Conservation (phyloP, 2,888 invertebrate genomes). For the Ophonus ardosiacus region DNA sequence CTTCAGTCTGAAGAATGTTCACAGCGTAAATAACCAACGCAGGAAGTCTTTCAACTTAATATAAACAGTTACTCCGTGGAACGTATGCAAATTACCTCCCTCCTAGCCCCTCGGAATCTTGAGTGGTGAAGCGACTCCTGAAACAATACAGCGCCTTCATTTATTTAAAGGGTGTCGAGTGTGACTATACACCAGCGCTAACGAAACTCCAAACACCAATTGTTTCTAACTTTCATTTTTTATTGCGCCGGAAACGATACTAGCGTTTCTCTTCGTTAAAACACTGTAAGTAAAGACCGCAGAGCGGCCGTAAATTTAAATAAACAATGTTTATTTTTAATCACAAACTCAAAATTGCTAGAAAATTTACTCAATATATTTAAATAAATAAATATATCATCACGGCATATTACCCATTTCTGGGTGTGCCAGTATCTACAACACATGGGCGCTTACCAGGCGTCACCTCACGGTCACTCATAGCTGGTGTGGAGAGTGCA, state of each 20-base stretch:
- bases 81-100: conserved; percentile 54
- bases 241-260: conserved; percentile 19
- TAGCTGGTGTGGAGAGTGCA: too few species aligned
- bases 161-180: conserved; percentile 49
- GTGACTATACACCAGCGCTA: conserved; percentile 29
- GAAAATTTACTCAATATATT: neutral
- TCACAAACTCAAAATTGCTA: neutral
- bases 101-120: conserved; percentile 30
- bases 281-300: neutral
- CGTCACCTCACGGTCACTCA: too few species aligned
- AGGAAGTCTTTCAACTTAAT: conserved; percentile 55
- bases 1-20: conserved; percentile 48
- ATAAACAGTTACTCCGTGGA: conserved; percentile 54
- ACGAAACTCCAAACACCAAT: conserved; percentile 39
- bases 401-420: too few species aligned
- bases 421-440: too few species aligned
- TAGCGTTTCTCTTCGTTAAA: neutral
- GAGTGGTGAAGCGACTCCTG: conserved; percentile 33
- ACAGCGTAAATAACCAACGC: conserved; percentile 42
- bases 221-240: conserved; percentile 39
- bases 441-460: too few species aligned
- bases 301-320: neutral
- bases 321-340: neutral
- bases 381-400: too few species aligned
- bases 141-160: conserved; percentile 50